Evolutionary conservation across 2,797 vertebrate genomes (phyloP).

Genomic region (Triplophysa yarkandensis): DNA sequence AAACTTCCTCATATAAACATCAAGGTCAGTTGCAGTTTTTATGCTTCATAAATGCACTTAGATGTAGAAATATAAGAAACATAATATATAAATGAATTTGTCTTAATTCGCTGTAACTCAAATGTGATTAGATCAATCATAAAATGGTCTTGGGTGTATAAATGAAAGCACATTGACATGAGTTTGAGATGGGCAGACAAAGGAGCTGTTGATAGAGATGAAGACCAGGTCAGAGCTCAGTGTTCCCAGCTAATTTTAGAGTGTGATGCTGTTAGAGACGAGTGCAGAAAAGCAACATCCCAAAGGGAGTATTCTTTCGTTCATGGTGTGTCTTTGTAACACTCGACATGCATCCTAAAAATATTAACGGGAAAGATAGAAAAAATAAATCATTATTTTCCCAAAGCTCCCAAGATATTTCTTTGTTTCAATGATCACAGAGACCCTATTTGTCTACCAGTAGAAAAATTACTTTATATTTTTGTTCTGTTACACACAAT

Average conservation of each 20-base stretch:
- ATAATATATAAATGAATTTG: too few species aligned
- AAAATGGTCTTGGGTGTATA: background rate
- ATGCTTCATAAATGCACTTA: background rate
- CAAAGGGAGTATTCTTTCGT: slow-evolving; percentile 14
- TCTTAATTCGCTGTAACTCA: too few species aligned
- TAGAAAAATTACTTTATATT: too few species aligned
- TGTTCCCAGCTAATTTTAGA: slow-evolving; percentile 68
- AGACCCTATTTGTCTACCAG: too few species aligned
- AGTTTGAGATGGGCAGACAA: slow-evolving; percentile 56
- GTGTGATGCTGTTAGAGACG: slow-evolving; percentile 56
- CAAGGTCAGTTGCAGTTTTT: background rate
- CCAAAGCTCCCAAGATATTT: too few species aligned
- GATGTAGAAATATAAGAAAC: too few species aligned
- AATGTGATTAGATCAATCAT: background rate
- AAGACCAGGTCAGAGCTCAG: slow-evolving; percentile 55
- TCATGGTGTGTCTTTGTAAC: slow-evolving; percentile 7
- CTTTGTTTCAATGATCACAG: too few species aligned
- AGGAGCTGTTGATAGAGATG: slow-evolving; percentile 43
- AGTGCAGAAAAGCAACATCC: slow-evolving; percentile 55
- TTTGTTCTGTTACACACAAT: too few species aligned
- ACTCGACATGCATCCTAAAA: background rate
- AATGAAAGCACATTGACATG: slow-evolving; percentile 38
- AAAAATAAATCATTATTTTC: too few species aligned
- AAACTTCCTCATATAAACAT: slow-evolving; percentile 14
- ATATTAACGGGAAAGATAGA: too few species aligned